Conservation (phyloP, 1,140 invertebrate genomes). For the Varroa destructor region DNA sequence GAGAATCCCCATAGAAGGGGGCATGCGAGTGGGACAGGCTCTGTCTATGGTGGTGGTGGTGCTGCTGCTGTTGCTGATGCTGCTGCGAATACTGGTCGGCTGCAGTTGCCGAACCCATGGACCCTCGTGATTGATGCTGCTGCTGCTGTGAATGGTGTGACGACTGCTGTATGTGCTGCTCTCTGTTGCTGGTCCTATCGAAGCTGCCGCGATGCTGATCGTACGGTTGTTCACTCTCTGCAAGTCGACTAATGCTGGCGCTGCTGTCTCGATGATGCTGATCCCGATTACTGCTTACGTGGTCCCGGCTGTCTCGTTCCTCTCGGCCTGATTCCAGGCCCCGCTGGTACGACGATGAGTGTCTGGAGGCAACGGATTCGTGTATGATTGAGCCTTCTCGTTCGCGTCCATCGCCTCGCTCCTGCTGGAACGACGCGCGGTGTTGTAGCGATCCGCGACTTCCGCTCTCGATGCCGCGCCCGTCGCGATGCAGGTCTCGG, state of each 20-base stretch:
- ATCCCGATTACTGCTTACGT: too few relatives aligned
- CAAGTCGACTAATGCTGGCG: too few relatives aligned
- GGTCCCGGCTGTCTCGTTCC: too few relatives aligned
- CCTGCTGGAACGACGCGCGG: constrained; percentile 23
- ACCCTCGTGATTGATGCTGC: constrained; percentile 31
- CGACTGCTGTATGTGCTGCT: constrained; percentile 8
- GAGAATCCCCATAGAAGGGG: background rate
- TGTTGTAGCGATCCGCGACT: constrained; percentile 1
- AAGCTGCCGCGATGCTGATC: background rate
- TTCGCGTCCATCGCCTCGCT: constrained; percentile 3
- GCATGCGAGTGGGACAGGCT: constrained; percentile 14
- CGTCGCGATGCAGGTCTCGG: too few relatives aligned
- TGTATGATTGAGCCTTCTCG: constrained; percentile 18
- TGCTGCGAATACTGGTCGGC: constrained; percentile 8
- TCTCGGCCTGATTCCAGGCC: too few relatives aligned
- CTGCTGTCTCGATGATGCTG: too few relatives aligned
- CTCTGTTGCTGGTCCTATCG: constrained; percentile 12
- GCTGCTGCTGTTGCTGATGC: background rate
- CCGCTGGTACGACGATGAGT: constrained; percentile 18
- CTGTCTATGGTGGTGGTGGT: background rate
- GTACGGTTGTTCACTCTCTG: too few relatives aligned
- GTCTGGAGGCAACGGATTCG: background rate
- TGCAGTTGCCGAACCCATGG: background rate
- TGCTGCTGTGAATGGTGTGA: constrained; percentile 19
- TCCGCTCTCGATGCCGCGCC: background rate